Percentiles rank a stretch among this genome's conserved stretches.
These are phyloP conservation scores for Harpalus rubripes DNA, from an alignment of 2,888 invertebrate genomes.

Conservation along the genomic window DNA sequence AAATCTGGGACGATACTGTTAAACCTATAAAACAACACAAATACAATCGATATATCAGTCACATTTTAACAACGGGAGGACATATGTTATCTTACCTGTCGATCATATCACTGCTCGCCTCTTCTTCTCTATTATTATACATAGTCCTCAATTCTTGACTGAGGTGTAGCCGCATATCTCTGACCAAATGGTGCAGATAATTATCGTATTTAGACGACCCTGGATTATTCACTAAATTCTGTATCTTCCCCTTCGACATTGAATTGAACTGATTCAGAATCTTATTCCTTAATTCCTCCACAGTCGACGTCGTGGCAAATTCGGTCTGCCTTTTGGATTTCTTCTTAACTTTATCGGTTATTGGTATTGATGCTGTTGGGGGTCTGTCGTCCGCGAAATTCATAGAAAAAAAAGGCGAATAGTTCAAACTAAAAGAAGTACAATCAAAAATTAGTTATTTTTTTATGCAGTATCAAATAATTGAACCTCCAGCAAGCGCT, in stretches of 20 bases:
- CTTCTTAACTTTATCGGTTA: too few species aligned
- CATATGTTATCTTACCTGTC: background rate
- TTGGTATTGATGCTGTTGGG: background rate
- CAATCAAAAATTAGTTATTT: background rate
- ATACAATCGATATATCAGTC: too few species aligned
- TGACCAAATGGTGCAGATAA: slow-evolving; percentile 74
- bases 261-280: slow-evolving; percentile 58
- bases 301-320: background rate
- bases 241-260: slow-evolving; percentile 70
- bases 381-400: too few species aligned
- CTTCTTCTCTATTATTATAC: slow-evolving; percentile 69
- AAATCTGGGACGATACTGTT: slow-evolving; percentile 64
- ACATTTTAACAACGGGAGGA: too few species aligned
- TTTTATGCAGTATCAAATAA: too few species aligned
- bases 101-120: slow-evolving; percentile 51
- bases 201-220: slow-evolving; percentile 73
- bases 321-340: too few species aligned
- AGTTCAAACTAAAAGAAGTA: too few species aligned
- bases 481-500: too few species aligned
- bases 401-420: too few species aligned
- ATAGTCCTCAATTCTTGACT: slow-evolving; percentile 75
- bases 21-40: slow-evolving; percentile 1
- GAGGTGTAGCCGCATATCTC: slow-evolving; percentile 75
- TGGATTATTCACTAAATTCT: slow-evolving; percentile 74
- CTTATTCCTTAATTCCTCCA: slow-evolving; percentile 57